Base-by-base conservation (phyloP, 2,888 invertebrate species). In the Theodoxus fluviatilis region DNA sequence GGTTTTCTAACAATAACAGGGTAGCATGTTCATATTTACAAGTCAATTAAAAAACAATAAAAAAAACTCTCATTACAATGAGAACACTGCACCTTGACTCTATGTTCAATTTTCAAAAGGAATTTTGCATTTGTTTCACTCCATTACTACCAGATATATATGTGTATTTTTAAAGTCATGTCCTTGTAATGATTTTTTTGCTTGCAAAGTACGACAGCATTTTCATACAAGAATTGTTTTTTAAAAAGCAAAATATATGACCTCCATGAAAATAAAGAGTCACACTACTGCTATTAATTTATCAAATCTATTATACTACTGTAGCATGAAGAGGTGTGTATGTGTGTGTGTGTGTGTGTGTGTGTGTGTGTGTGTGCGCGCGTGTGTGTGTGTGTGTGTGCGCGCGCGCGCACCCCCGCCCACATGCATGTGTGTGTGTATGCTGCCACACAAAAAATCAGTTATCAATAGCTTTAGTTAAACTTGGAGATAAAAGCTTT, bases 381-480 rank as follows among this genome's bases (percentile, higher is more conserved):
- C 15, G 43, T 43, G 43, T 43, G 43, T 43, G 9, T 12, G 43
- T 43, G 43, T 12, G 43, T 43, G 43, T 52, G 57, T 25, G 31
- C 33, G 57, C 33, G 57, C 15, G 57, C 33, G 57, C 33, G 57
- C 33, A 33, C 33, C n/a, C 37, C 35, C 37, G 61, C 37, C n/a
- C 37, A 22, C 37, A 37, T 61, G 61, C 37, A 9, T 61, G 61
- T 61, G 61, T 61, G 61, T 61, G 35, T 61, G 61, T 61, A 25
- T 61, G 61, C 37, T n/a, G n/a, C n/a, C n/a, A n/a, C n/a, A n/a
- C n/a, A n/a, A n/a, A n/a, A n/a, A n/a, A n/a, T n/a, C n/a, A n/a
- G n/a, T n/a, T n/a, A n/a, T n/a, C n/a, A n/a, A n/a, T n/a, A n/a
- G n/a, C n/a, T n/a, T n/a, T n/a, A n/a, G n/a, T n/a, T n/a, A n/a